Conservation (phyloP, 2,797 vertebrate genomes). For the Ptychobarbus kaznakovi region DNA sequence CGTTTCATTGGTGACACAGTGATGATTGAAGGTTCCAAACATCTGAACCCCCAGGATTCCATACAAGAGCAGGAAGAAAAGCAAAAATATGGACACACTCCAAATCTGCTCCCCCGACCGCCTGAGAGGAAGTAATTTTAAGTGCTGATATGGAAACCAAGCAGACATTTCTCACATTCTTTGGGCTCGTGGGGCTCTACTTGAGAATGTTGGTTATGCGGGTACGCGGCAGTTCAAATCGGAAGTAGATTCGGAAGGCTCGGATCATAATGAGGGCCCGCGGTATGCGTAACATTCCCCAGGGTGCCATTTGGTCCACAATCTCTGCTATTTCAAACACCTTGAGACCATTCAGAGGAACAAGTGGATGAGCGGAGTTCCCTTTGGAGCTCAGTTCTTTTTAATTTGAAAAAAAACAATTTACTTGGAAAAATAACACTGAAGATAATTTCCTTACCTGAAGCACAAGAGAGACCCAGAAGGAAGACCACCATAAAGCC, state of each 20-base stretch:
- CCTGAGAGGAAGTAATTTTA: constrained; percentile 64
- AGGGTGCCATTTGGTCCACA: constrained; percentile 98
- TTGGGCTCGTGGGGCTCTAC: constrained; percentile 73
- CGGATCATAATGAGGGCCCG: constrained; percentile 98
- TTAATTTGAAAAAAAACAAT: constrained; percentile 23
- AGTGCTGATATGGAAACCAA: neutral
- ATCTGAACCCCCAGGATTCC: constrained; percentile 99
- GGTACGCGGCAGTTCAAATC: constrained; percentile 95
- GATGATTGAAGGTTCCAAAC: constrained; percentile 97
- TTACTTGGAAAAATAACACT: neutral
- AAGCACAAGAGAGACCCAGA: constrained; percentile 96
- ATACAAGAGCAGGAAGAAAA: constrained; percentile 97
- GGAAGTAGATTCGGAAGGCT: constrained; percentile 98
- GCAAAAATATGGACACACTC: constrained; percentile 98
- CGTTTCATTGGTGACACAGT: constrained; percentile 96
- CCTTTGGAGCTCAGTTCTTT: constrained; percentile 3
- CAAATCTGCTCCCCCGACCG: constrained; percentile 99
- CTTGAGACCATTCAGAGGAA: constrained; percentile 72
- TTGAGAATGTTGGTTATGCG: constrained; percentile 99
- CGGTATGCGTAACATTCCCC: constrained; percentile 97
- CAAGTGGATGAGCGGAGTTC: neutral
- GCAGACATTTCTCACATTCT: neutral
- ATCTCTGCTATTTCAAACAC: constrained; percentile 98
- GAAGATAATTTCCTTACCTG: constrained; percentile 81
- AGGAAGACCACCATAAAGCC: constrained; percentile 99